Evolutionary conservation across 2,888 invertebrate genomes (phyloP), one percentile per base, ranked within the genome.

Genomic region (Heteropelma amictum): DNA sequence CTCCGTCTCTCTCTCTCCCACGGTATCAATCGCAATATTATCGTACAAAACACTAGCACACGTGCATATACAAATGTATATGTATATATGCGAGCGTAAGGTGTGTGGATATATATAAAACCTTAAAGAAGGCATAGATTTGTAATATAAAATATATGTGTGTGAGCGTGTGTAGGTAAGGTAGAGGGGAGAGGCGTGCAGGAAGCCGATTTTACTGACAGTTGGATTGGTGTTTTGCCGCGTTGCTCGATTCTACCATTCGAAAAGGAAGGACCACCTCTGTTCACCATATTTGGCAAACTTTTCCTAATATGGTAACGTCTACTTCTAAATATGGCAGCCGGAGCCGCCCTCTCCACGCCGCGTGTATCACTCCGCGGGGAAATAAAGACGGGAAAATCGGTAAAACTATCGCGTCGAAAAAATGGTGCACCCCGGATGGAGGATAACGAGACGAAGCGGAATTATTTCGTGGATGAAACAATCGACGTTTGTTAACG

Each of bases 231-330:
- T 87, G 87, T 87, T 87, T 87, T 85, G 83, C 82, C 82, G 81
- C 82, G 72, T 81, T 84, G 85, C 85, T 82, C 84, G 81, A 84
- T 77, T 81, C 86, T 81, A 84, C 85, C 85, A 87, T 88, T 88
- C 85, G 88, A 87, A 88, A 88, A 87, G 88, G 86, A 88, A 88
- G 94, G 93, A 93, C 94, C 94, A 93, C 94, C 93, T 93, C 92
- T 92, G 92, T 92, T 93, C 92, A 91, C 94, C 94, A 93, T 94
- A 93, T 93, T 93, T 93, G 94, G 93, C 91, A 92, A 92, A 92
- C 92, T 93, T 92, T 92, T 91, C 95, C 94, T 92, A 94, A 94
- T 94, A 94, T 93, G 94, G 94, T 91, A 93, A 91, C 93, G 92
- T 91, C 91, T 92, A 92, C 91, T 92, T 93, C 94, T 94, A 94